Evolutionary conservation across 2,113 vertebrate genomes (phyloP).

Genomic region (Sorex fumeus): DNA sequence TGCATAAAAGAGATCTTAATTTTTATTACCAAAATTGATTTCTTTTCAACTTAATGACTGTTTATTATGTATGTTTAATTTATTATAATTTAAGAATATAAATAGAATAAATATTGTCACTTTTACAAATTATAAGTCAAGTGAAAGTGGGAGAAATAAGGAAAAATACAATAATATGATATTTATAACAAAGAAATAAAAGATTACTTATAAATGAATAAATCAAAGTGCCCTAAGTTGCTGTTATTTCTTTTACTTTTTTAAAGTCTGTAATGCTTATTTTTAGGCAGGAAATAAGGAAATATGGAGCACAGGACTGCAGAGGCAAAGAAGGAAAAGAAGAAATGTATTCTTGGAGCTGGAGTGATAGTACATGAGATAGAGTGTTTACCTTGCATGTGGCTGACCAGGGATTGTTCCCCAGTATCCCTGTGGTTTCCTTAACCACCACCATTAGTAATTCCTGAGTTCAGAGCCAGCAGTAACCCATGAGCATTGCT

Average conservation of each 20-base stretch:
- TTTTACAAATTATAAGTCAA: background rate
- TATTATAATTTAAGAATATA: background rate
- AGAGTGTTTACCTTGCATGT: no score
- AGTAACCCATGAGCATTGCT: no score
- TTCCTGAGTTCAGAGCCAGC: no score
- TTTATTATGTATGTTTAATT: background rate
- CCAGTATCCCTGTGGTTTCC: no score
- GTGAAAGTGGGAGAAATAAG: background rate
- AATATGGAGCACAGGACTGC: background rate
- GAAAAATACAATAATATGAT: background rate
- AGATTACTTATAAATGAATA: conserved; percentile 15
- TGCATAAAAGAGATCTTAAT: background rate
- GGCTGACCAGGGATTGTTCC: no score
- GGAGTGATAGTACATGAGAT: no score
- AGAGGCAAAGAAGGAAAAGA: background rate
- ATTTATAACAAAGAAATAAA: background rate
- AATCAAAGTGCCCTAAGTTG: no score
- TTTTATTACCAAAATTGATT: conserved; percentile 16
- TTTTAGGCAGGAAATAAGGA: background rate
- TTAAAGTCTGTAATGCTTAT: background rate
- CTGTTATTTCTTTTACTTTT: background rate
- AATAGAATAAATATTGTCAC: background rate
- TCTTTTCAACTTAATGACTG: background rate
- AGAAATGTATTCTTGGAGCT: no score
- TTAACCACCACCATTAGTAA: no score